A percentile compares a stretch with the other conserved stretches of the same genome.
These are phyloP conservation scores for Lepidochrysops patricia DNA, from an alignment of 2,888 invertebrate species.

Conservation along the genomic window DNA sequence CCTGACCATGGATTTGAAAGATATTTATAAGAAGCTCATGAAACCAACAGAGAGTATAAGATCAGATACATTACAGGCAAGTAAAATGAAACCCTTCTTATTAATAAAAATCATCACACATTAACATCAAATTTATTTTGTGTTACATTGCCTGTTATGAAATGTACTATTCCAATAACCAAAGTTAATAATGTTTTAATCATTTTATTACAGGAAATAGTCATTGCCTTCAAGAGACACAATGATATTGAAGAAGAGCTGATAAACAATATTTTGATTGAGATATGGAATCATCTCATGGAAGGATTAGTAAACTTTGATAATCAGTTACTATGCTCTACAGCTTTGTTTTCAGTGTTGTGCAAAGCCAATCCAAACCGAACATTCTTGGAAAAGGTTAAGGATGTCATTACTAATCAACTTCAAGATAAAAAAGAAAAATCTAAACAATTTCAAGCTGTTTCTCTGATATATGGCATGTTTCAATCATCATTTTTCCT, in stretches of 20 bases:
- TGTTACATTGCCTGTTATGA: too few relatives aligned
- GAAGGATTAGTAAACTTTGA: constrained; percentile 44
- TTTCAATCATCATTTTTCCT: constrained; percentile 54
- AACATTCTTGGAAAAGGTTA: constrained; percentile 35
- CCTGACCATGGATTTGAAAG: neutral
- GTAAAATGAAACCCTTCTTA: neutral
- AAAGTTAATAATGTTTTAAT: too few relatives aligned
- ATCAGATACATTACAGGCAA: neutral
- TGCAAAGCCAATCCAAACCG: constrained; percentile 34
- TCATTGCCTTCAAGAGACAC: constrained; percentile 35
- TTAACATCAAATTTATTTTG: too few relatives aligned
- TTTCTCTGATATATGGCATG: constrained; percentile 60
- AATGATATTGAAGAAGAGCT: constrained; percentile 22
- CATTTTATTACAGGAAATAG: constrained; percentile 40
- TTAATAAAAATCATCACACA: too few relatives aligned
- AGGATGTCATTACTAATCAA: constrained; percentile 31
- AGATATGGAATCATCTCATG: constrained; percentile 46
- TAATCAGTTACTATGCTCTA: constrained; percentile 56
- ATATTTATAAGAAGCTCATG: neutral
- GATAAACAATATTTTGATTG: constrained; percentile 35
- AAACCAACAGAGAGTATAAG: neutral
- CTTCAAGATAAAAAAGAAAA: constrained; percentile 25
- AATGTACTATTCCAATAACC: too few relatives aligned
- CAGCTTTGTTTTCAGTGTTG: constrained; percentile 52
- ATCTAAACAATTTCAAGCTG: constrained; percentile 31